These are phyloP conservation scores for Chionodraco myersi DNA, from an alignment of 2,113 vertebrate genomes.

Conservation along the genomic window DNA sequence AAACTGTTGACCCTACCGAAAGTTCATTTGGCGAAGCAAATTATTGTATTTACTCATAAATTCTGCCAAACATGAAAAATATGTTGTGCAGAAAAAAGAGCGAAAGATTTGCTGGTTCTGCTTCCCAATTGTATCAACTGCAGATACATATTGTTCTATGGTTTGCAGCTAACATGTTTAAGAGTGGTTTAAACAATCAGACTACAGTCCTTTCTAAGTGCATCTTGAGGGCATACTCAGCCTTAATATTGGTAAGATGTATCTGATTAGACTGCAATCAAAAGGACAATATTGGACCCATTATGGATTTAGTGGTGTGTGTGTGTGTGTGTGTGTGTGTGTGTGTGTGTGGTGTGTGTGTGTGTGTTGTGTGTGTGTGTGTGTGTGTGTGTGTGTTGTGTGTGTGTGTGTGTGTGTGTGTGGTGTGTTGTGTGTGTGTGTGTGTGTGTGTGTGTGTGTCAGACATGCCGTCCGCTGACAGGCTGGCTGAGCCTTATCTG, in stretches of 20 bases:
- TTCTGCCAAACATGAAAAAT: too few relatives aligned
- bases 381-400: neutral
- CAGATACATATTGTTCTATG: neutral
- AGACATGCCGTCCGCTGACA: slow-evolving; percentile 60
- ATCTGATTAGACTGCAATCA: slow-evolving; percentile 46
- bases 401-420: slow-evolving; percentile 20
- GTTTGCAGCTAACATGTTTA: slow-evolving; percentile 11
- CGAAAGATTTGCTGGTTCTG: slow-evolving; percentile 4
- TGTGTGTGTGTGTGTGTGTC: slow-evolving; percentile 31
- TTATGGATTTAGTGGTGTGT: slow-evolving; percentile 37
- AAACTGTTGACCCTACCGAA: neutral
- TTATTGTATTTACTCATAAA: neutral
- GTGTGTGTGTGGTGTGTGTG: too few relatives aligned
- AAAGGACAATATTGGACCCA: slow-evolving; percentile 12
- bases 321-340: too few relatives aligned
- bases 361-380: neutral
- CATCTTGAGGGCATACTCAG: slow-evolving; percentile 33
- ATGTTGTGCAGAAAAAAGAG: neutral
- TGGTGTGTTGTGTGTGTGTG: slow-evolving; percentile 5
- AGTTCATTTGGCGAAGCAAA: neutral
- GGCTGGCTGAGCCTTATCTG: slow-evolving; percentile 63
- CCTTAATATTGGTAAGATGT: slow-evolving; percentile 12
- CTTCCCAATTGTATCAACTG: neutral
- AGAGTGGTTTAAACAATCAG: slow-evolving; percentile 17
- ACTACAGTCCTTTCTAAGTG: slow-evolving; percentile 25